Conservation (phyloP, 2,888 invertebrate species). For the Timandra comae region DNA sequence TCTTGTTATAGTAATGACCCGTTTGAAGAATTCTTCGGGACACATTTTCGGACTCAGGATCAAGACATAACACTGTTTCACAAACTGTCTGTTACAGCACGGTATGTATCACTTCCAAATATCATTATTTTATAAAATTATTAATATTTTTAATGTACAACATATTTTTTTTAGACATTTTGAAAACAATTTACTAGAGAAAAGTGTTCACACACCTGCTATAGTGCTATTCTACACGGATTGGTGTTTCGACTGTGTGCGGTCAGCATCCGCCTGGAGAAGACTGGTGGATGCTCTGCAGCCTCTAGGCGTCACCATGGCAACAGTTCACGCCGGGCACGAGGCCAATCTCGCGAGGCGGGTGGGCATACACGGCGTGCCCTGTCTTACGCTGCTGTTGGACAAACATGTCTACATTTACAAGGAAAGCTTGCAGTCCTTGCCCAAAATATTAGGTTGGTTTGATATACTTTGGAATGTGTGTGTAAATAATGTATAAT, state of each 20-base stretch:
- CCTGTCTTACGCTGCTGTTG: slow-evolving; percentile 86
- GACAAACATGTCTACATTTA: slow-evolving; percentile 91
- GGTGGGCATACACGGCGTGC: slow-evolving; percentile 88
- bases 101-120: slow-evolving; percentile 70
- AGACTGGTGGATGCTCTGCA: slow-evolving; percentile 91
- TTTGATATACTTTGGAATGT: too few relatives aligned
- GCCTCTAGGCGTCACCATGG: slow-evolving; percentile 88
- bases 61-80: slow-evolving; percentile 92
- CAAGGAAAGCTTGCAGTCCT: slow-evolving; percentile 86
- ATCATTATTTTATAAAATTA: not conserved
- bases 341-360: slow-evolving; percentile 86
- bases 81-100: slow-evolving; percentile 88
- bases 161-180: slow-evolving; percentile 81
- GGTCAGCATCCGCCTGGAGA: slow-evolving; percentile 90
- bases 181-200: slow-evolving; percentile 90
- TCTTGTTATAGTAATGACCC: slow-evolving; percentile 78
- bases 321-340: slow-evolving; percentile 87
- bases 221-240: slow-evolving; percentile 94
- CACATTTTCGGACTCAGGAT: slow-evolving; percentile 88
- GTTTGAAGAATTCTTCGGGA: slow-evolving; percentile 88
- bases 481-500: too few relatives aligned
- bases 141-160: not conserved
- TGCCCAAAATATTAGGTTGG: slow-evolving; percentile 88
- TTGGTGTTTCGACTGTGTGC: slow-evolving; percentile 95
- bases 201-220: slow-evolving; percentile 88